Base-by-base conservation (phyloP, 2,113 vertebrate species). In the Sylvia atricapilla region DNA sequence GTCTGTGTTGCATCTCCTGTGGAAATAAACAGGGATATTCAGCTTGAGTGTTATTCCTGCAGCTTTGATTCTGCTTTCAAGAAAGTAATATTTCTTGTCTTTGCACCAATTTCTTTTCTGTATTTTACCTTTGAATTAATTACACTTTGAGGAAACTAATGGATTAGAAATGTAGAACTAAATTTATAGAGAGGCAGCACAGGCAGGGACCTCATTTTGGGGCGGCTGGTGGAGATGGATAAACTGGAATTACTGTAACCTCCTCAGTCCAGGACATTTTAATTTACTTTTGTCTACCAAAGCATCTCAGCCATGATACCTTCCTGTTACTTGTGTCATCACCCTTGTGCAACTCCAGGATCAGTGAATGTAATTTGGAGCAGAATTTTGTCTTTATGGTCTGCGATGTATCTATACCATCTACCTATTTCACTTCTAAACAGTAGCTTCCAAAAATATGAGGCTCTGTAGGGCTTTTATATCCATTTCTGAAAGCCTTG, bases 21-120 rank as follows among this genome's bases (percentile, higher is more conserved):
- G 73, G 89, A 93, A 95, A 82, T 76, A 87, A 97, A 92, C 56
- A 86, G 59, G 28, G 47, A 72, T 46, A 49, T 93, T 92, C 79
- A 92, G 60, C 80, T 70, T 43, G 35, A 70, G 46, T 33, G 75
- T 67, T 77, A 22, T 47, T 93, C 33, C 75, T 2, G 8, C 47
- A 49, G 72, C 60, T 94, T 86, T 84, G 82, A 75, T 90, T 86
- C 79, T 28, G 35, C 52, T 77, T 94, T 63, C 43, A 47, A 90
- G 50, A 84, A 79, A 9, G 30, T 70, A n/a, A 8, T 44, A 67
- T 62, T 69, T 49, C 18, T 58, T 21, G 33, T 50, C 13, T 81
- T 80, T 43, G 16, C 15, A 16, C 11, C 30, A 7, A 37, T 41
- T 49, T 52, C 4, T 52, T 59, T 41, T 53, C 33, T 83, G 52